Evolutionary conservation across 2,113 vertebrate species (phyloP).

Genomic region (Leucopsar rothschildi): DNA sequence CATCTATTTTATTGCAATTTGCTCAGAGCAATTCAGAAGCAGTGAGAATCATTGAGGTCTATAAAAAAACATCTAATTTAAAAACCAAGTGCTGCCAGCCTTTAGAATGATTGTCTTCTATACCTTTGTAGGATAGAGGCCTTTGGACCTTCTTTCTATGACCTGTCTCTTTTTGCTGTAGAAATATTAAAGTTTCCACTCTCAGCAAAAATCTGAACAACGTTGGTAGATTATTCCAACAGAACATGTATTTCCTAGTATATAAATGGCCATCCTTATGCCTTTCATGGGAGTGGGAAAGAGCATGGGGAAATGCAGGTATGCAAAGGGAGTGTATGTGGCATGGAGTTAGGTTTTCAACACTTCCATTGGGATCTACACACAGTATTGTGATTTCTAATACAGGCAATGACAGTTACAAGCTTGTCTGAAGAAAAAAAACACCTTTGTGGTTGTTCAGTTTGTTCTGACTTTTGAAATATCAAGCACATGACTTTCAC

Average conservation of each 20-base stretch:
- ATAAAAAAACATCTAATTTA: neutral
- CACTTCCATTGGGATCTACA: neutral
- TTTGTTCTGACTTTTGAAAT: neutral
- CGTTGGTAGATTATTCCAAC: neutral
- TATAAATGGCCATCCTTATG: neutral
- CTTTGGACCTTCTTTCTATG: neutral
- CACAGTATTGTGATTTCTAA: neutral
- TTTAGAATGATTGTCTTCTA: neutral
- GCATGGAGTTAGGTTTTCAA: neutral
- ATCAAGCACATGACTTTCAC: neutral
- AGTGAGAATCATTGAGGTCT: neutral
- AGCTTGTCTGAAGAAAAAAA: neutral
- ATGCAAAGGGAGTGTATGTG: neutral
- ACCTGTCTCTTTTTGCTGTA: neutral
- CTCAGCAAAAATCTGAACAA: neutral
- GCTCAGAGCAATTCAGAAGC: neutral
- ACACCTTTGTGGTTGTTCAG: neutral
- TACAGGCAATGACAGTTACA: neutral
- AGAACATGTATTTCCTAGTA: neutral
- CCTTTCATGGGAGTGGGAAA: neutral
- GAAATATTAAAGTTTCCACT: neutral
- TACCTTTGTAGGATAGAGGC: neutral
- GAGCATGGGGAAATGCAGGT: neutral
- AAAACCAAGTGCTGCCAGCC: neutral
- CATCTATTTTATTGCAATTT: neutral